These are phyloP conservation scores for Hydra vulgaris DNA, from an alignment of 30 jellyfish, hydroid and myxozoan species.

Conservation along the genomic window DNA sequence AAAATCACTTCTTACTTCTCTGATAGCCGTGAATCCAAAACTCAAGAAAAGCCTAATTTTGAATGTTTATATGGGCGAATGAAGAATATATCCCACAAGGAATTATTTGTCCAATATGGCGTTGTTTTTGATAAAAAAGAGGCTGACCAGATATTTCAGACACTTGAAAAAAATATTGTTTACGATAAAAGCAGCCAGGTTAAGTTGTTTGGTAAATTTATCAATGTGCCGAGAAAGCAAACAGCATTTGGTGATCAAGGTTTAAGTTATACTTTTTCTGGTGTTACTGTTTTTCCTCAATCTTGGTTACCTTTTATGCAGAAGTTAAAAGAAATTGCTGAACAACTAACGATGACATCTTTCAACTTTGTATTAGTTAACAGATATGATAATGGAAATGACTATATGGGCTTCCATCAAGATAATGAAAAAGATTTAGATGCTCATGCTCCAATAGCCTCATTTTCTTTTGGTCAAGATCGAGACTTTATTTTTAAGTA, in stretches of 20 bases:
- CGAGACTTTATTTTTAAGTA: conserved; percentile 33
- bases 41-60: not conserved
- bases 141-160: conserved; percentile 25
- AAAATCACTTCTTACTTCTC: not conserved
- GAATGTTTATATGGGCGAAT: not conserved
- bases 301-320: conserved; percentile 28
- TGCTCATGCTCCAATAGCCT: conserved; percentile 25
- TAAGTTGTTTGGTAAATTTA: conserved; percentile 27
- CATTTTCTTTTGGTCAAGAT: conserved; percentile 34
- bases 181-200: conserved; percentile 15
- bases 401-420: conserved; percentile 37
- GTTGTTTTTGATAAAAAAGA: not conserved
- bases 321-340: conserved; percentile 17
- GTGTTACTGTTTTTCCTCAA: conserved; percentile 24
- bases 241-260: conserved; percentile 39
- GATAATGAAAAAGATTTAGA: conserved; percentile 42
- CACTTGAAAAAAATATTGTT: conserved; percentile 20
- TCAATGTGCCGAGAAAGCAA: conserved; percentile 33
- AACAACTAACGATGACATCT: not conserved
- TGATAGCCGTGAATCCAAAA: not conserved
- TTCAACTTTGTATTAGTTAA: conserved; percentile 39
- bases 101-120: conserved; percentile 23
- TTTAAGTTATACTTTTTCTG: conserved; percentile 37
- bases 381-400: conserved; percentile 34
- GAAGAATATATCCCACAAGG: not conserved